Evolutionary conservation across 2,888 invertebrate species (phyloP), one percentile per base, ranked within the genome.

Genomic region (Nasonia oneida): DNA sequence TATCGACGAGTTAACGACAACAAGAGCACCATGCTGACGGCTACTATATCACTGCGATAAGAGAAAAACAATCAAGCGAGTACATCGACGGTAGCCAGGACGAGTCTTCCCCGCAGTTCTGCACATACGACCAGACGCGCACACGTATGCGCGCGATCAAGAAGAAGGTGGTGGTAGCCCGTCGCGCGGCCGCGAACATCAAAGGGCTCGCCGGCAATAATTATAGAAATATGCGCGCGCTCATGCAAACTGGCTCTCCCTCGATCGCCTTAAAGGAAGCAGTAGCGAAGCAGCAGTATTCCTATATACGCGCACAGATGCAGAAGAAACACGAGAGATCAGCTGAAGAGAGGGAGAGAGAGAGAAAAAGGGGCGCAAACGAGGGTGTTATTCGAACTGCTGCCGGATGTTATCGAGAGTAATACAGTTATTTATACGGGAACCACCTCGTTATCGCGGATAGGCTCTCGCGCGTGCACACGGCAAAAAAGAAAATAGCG

Each of bases 201-300:
- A 93, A 93, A 93, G 92, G 89, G 89, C 87, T 37, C 37, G 90
- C 93, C 93, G 93, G 91, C 92, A 92, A 93, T 93, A 93, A 93
- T 93, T 93, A 93, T 90, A 92, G 93, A 93, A 93, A 93, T 93
- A 93, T 92, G 92, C 91, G 90, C 90, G 90, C 91, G 89, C 89
- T 90, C 91, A 91, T 90, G 90, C 91, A 89, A 90, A 89, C 88
- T 88, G 88, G 88, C 89, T 89, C 89, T 89, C 89, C 89, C 67
- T 33, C 37, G 37, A 37, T 37, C 67, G 33, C 33, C 14, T 29
- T 67, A 10, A 67, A 29, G 50, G 23, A 61, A 64, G 50, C n/a
- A 75, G 42, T 14, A 57, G 64, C 76, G n/a, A 29, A 8, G 23
- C 15, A n/a, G 18, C 39, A 14, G 76, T 12, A n/a, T 37, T n/a